Evolutionary conservation across 2,888 invertebrate genomes (phyloP).

Genomic region (Andricus quercusramuli): DNA sequence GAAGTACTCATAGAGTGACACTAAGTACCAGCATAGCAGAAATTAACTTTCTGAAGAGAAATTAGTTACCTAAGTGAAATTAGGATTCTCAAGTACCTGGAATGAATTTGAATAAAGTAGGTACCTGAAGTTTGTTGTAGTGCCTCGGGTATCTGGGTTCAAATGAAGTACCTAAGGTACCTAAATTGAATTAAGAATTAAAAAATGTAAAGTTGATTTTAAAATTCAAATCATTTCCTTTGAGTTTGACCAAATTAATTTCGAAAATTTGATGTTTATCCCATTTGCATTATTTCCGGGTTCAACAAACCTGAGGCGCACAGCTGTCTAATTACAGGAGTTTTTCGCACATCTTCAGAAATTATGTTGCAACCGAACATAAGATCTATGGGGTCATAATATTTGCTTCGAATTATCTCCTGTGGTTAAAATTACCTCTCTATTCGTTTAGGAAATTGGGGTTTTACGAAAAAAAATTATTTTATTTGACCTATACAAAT

Average conservation of each 20-base stretch:
- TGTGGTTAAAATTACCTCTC: too few relatives aligned
- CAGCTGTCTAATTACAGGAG: conserved; percentile 15
- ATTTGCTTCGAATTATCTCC: not conserved
- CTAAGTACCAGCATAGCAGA: too few relatives aligned
- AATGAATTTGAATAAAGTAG: too few relatives aligned
- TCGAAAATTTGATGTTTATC: not conserved
- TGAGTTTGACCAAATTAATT: not conserved
- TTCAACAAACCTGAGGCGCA: not conserved
- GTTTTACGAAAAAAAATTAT: too few relatives aligned
- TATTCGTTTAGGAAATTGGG: too few relatives aligned
- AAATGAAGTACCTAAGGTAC: not conserved
- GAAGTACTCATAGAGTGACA: too few relatives aligned
- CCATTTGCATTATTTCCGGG: conserved; percentile 6
- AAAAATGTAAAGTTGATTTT: not conserved
- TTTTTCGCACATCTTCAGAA: conserved; percentile 23
- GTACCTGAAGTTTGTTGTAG: too few relatives aligned
- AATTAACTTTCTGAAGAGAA: too few relatives aligned
- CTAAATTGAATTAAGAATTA: not conserved
- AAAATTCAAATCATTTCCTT: not conserved
- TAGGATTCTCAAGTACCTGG: too few relatives aligned
- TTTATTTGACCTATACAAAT: too few relatives aligned
- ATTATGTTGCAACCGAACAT: conserved; percentile 21
- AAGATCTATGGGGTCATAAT: not conserved
- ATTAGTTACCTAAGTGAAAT: too few relatives aligned
- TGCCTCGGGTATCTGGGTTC: not conserved